These are phyloP conservation scores for Musca vetustissima DNA, from an alignment of 1,140 invertebrate genomes.

Conservation along the genomic window DNA sequence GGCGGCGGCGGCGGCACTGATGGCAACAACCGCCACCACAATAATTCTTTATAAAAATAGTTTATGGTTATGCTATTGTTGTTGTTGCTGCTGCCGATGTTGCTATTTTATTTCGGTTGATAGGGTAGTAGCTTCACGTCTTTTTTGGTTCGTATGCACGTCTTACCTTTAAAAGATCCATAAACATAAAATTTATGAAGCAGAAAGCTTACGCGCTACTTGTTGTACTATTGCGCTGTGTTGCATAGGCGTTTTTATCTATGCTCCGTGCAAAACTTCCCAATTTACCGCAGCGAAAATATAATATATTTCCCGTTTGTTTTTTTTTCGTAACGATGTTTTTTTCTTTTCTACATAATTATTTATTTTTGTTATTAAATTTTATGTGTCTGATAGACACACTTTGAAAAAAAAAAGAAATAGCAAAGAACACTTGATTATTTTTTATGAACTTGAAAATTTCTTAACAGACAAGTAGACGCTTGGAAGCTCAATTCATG, in stretches of 20 bases:
- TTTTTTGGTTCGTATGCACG: constrained; percentile 1
- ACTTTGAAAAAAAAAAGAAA: too few species aligned
- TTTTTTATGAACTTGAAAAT: too few species aligned
- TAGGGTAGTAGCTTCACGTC: neutral
- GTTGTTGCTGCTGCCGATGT: neutral
- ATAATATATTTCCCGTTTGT: constrained; percentile 11
- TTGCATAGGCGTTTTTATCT: neutral
- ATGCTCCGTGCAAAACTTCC: constrained; percentile 6
- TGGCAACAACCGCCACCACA: too few species aligned
- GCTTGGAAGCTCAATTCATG: too few species aligned
- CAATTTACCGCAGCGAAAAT: neutral
- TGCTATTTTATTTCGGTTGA: neutral
- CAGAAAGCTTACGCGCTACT: constrained; percentile 29
- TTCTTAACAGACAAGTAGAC: too few species aligned
- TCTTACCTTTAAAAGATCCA: constrained; percentile 17
- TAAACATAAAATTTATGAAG: constrained; percentile 31
- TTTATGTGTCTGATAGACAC: neutral
- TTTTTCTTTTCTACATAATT: neutral
- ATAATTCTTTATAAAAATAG: constrained; percentile 9
- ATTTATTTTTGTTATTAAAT: neutral
- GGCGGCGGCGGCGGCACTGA: constrained; percentile 8
- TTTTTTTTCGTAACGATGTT: too few species aligned
- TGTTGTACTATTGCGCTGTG: neutral
- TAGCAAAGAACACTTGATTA: too few species aligned
- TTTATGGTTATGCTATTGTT: neutral